Conservation (phyloP, 2,113 vertebrate species). For the Danionella cerebrum region DNA sequence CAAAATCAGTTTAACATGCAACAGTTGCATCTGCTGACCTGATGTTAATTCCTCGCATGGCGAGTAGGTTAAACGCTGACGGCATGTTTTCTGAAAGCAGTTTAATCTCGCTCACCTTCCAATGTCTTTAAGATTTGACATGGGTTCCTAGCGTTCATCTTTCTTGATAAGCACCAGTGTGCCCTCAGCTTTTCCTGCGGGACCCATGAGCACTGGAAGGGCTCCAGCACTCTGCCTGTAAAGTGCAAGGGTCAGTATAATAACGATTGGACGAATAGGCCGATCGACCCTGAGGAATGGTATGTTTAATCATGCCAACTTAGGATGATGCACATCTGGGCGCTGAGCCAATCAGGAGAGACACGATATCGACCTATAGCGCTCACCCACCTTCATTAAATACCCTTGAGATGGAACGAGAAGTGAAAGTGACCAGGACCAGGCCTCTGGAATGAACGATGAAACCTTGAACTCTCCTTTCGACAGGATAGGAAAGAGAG, state of each 20-base stretch:
- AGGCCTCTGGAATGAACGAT: conserved; percentile 23
- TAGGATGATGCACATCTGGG: conserved; percentile 27
- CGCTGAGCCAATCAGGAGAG: conserved; percentile 5
- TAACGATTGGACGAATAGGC: conserved; percentile 10
- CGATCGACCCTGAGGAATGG: conserved; percentile 37
- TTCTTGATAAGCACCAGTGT: neutral
- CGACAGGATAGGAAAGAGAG: neutral
- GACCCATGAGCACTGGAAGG: neutral
- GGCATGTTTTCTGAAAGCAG: neutral
- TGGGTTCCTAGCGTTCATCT: conserved; percentile 8
- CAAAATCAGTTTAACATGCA: neutral
- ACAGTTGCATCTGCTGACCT: neutral
- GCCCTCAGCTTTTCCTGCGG: neutral
- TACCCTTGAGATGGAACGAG: conserved; percentile 10
- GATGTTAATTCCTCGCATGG: conserved; percentile 4
- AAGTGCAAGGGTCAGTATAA: conserved; percentile 4
- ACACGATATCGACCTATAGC: neutral
- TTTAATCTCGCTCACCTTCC: neutral
- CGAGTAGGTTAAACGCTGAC: conserved; percentile 5
- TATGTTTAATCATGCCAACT: conserved; percentile 49
- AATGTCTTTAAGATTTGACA: conserved; percentile 8
- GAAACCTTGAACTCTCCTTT: conserved; percentile 53
- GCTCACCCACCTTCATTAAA: conserved; percentile 37
- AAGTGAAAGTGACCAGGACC: conserved; percentile 33
- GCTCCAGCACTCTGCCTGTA: neutral